A percentile compares a stretch with the other conserved stretches of the same genome.
Conservation (phyloP, 2,888 invertebrate species). For the Cheilosia grossa region DNA sequence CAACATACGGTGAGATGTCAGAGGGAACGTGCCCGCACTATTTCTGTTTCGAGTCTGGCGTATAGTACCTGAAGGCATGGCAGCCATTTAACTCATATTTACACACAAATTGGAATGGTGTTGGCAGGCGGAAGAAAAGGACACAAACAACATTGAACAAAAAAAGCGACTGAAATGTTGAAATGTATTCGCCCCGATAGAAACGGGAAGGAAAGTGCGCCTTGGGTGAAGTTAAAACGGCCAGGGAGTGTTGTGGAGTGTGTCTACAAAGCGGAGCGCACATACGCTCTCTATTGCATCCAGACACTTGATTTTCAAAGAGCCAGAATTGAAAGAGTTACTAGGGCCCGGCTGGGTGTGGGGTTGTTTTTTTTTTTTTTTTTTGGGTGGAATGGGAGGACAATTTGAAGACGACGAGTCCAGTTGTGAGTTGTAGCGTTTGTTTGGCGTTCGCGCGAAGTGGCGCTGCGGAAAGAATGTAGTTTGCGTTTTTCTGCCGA, state of each 20-base stretch:
- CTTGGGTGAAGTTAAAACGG: slow-evolving; percentile 44
- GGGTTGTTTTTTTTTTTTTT: neutral
- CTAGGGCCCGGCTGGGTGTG: neutral
- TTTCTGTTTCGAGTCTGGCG: slow-evolving; percentile 6
- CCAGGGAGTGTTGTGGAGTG: neutral
- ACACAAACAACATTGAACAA: neutral
- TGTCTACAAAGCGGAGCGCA: neutral
- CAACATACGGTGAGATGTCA: slow-evolving; percentile 10
- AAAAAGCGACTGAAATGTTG: neutral
- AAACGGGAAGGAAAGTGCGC: slow-evolving; percentile 36
- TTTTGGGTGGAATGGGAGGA: too few relatives aligned
- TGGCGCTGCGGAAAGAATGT: too few relatives aligned
- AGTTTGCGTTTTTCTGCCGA: too few relatives aligned
- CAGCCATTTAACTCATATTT: slow-evolving; percentile 63
- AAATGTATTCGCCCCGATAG: slow-evolving; percentile 9
- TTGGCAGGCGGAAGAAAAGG: slow-evolving; percentile 57
- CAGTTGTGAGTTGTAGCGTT: too few relatives aligned
- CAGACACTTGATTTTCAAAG: slow-evolving; percentile 44
- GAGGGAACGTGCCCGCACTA: slow-evolving; percentile 10
- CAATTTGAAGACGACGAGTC: too few relatives aligned
- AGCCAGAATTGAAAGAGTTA: slow-evolving; percentile 26
- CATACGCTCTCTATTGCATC: slow-evolving; percentile 48
- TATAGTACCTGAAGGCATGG: slow-evolving; percentile 41
- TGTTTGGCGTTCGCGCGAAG: too few relatives aligned
- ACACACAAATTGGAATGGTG: slow-evolving; percentile 60